Evolutionary conservation across 1,140 invertebrate genomes (phyloP).

Genomic region (Sipha flava): DNA sequence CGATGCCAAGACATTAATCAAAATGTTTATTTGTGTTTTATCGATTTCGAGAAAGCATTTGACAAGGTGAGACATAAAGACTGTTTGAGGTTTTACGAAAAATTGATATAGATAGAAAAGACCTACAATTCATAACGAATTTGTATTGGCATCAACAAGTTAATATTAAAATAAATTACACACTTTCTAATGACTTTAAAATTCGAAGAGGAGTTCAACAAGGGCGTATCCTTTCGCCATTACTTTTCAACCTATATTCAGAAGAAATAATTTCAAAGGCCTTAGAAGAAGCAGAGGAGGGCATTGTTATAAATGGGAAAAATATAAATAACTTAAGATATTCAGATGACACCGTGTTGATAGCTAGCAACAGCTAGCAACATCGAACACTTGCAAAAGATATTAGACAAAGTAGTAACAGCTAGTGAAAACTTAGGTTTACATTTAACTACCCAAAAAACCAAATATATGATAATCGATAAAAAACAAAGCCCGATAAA

Average conservation of each 20-base stretch:
- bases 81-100: too few species aligned
- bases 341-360: conserved; percentile 24
- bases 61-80: too few species aligned
- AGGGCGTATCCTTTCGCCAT: conserved; percentile 33
- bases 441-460: conserved; percentile 27
- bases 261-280: conserved; percentile 2
- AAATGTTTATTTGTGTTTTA: too few species aligned
- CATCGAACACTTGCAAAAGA: conserved; percentile 15
- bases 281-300: too few species aligned
- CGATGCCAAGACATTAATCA: neutral
- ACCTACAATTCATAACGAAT: too few species aligned
- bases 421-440: conserved; percentile 18
- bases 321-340: conserved; percentile 29
- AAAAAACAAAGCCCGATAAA: neutral
- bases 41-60: too few species aligned
- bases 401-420: conserved; percentile 15
- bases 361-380: conserved; percentile 26
- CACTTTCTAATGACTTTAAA: neutral
- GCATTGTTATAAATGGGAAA: conserved; percentile 14
- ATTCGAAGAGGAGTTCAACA: too few species aligned
- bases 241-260: conserved; percentile 41
- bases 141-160: too few species aligned
- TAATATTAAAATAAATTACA: neutral
- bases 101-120: too few species aligned
- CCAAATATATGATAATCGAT: conserved; percentile 16